Evolutionary conservation across 1,140 invertebrate species (phyloP), one percentile per base, ranked within the genome.

Genomic region (Papilio helenus): DNA sequence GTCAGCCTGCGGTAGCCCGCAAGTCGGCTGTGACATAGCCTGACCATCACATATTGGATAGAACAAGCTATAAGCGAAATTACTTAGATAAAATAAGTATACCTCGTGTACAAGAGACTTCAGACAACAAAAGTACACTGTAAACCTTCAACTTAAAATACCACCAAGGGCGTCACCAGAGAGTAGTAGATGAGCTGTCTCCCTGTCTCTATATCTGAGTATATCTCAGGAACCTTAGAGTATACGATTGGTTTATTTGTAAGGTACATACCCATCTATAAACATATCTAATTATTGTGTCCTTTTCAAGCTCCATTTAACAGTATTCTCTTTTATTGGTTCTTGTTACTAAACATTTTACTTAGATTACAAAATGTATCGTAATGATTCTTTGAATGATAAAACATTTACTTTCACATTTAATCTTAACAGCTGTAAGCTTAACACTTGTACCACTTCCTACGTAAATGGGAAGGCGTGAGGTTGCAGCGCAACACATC

Each of bases 401-500:
- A 12, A 34, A 29, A 29, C 1, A 29, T 34, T 68, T 29, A 46
- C 7, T 26, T 12, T 26, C 14, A 46, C 1, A 65, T 12, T 26
- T 65, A 34, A 7, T 34, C 5, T 42, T 42, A 34, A 20, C 3
- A n/a, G 46, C 71, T 72, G 8, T 34, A 20, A 73, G 79, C 81
- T 84, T 81, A 39, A 77, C 18, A 9, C 51, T 81, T 85, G 65
- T n/a, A 39, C 86, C 85, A 85, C 46, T 83, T 76, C 34, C 76
- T 83, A 76, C 79, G 83, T 88, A 88, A 90, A 89, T 88, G 86
- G 85, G 87, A 88, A 88, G 85, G 88, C 86, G 90, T 90, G 86
- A 88, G 87, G 86, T 87, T 84, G 91, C 86, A 91, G 85, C 80
- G 89, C 89, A 90, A 92, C 91, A 88, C 90, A 91, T 92, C 90